Base-by-base conservation (phyloP, 1,140 invertebrate species). In the Bombus pascuorum region DNA sequence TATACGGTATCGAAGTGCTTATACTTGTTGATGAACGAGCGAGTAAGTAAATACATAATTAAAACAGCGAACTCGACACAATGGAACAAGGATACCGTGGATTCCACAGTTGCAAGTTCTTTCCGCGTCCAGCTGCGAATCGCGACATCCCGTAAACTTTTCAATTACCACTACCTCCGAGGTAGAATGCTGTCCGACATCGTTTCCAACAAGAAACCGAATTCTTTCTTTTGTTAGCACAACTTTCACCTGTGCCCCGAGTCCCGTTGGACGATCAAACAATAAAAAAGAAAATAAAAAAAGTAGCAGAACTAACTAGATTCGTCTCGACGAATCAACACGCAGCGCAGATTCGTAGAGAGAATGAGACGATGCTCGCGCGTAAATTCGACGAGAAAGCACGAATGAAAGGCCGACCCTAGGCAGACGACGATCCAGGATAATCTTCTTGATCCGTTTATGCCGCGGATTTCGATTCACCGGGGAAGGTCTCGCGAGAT, bases 381-480 rank as follows among this genome's bases (percentile, higher is more conserved):
- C 28, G 25, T 44, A 34, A 47, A 47, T 44, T 74, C 22, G 53
- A 25, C 8, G 42, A n/a, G 39, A 62, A n/a, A 18, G 25, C 25
- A 44, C 42, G 9, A 15, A 47, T 42, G 32, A 81, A 81, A 59
- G 77, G 15, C 34, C 71, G 62, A 68, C 37, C 74, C 62, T 44
- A 77, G 57, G 22, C 84, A 80, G 79, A 57, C 78, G 76, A 72
- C 70, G 77, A 87, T 87, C 76, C 75, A 39, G 85, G 81, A 87
- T 89, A 87, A 89, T 89, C 88, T 81, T 44, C 13, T 8, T 65
- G 83, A 89, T 87, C 86, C 88, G 85, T 90, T 88, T 90, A 89
- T 76, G 78, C 72, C 66, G 74, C 37, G 70, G 68, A 84, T 86
- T 81, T 85, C 76, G 84, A 78, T 84, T 86, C 78, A 82, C 53